A percentile compares a stretch with the other conserved stretches of the same genome.
phyloP scores from a whole-genome alignment of 2,113 vertebrate species.

The Lonchura striata region DNA sequence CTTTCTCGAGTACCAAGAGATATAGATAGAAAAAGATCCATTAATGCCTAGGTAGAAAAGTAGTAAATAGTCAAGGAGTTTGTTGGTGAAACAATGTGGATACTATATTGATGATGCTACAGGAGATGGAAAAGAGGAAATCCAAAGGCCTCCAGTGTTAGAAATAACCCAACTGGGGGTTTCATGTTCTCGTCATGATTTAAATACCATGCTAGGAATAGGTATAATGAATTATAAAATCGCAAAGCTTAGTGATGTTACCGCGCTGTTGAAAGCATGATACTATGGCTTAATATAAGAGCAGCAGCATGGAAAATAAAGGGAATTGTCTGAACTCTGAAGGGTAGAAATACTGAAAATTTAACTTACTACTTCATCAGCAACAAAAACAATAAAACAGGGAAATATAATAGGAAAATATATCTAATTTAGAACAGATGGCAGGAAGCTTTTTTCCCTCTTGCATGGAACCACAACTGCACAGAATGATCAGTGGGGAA shows the following conservation, averaged over 20 bases:
- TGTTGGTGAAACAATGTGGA: not conserved
- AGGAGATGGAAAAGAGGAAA: not conserved
- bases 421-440: conserved; percentile 66
- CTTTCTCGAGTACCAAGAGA: not conserved
- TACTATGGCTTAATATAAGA: not conserved
- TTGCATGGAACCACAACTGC: conserved; percentile 52
- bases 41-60: not conserved
- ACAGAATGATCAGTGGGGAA: conserved; percentile 38
- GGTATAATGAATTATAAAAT: not conserved
- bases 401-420: conserved; percentile 41
- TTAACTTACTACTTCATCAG: conserved; percentile 25
- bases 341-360: conserved; percentile 24
- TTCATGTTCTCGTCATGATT: not conserved
- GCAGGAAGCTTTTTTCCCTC: not conserved
- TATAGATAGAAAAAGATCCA: not conserved
- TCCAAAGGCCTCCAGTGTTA: not conserved
- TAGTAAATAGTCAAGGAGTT: not conserved
- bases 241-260: not conserved
- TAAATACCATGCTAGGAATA: not conserved
- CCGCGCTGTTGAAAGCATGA: not conserved
- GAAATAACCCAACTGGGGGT: not conserved
- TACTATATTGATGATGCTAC: not conserved
- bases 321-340: not conserved
- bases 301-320: not conserved
- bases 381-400: conserved; percentile 34